A percentile compares a stretch with the other conserved stretches of the same genome.
Evolutionary conservation across 2,888 invertebrate genomes (phyloP).

Genomic region (Leptopilina myrica): DNA sequence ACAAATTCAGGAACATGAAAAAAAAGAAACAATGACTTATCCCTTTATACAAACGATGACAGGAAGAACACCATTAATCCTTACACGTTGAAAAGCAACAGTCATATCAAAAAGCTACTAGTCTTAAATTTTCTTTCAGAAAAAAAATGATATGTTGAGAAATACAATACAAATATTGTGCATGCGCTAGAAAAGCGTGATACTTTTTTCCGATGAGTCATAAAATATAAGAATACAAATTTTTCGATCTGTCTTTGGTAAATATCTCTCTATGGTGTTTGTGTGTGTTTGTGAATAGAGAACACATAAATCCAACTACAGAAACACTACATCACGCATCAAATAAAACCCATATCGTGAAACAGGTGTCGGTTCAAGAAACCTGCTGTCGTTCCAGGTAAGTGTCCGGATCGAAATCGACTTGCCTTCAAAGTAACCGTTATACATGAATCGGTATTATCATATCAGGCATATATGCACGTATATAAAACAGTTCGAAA

Average conservation of each 20-base stretch:
- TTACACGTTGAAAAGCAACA: too few species aligned
- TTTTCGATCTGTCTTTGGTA: not conserved
- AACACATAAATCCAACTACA: slow-evolving; percentile 11
- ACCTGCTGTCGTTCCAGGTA: slow-evolving; percentile 41
- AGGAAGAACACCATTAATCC: too few species aligned
- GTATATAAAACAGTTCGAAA: not conserved
- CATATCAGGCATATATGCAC: not conserved
- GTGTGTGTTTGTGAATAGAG: not conserved
- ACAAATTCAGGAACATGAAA: not conserved
- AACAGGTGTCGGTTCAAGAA: slow-evolving; percentile 39
- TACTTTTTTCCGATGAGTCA: slow-evolving; percentile 13
- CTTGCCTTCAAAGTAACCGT: slow-evolving; percentile 17
- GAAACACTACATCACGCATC: not conserved
- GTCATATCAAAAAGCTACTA: not conserved
- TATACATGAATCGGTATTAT: slow-evolving; percentile 29
- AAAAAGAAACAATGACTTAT: too few species aligned
- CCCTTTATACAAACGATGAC: too few species aligned
- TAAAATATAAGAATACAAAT: not conserved
- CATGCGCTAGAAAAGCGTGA: not conserved
- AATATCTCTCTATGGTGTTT: not conserved
- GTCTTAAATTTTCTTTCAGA: not conserved
- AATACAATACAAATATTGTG: slow-evolving; percentile 2
- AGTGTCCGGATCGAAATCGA: slow-evolving; percentile 27
- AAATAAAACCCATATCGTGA: slow-evolving; percentile 22
- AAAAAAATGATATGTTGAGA: not conserved